Conservation (phyloP, 2,888 invertebrate species). For the Ornithoptera priamus region DNA sequence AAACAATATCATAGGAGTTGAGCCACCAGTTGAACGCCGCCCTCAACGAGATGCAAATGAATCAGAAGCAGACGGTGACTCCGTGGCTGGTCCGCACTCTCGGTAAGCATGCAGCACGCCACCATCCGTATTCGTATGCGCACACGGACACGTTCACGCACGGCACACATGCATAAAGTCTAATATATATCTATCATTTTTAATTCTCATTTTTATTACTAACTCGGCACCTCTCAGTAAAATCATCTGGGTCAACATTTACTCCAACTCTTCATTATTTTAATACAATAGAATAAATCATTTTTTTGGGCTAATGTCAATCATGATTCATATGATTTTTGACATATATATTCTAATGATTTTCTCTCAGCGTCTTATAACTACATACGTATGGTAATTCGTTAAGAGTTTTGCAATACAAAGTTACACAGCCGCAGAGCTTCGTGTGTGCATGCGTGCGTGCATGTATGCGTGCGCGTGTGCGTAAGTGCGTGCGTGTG, state of each 20-base stretch:
- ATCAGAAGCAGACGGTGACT: constrained; percentile 84
- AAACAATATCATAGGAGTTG: constrained; percentile 85
- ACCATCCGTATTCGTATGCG: constrained; percentile 5
- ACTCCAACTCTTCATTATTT: too few relatives aligned
- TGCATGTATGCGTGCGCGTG: not conserved
- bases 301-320: not conserved
- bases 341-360: not conserved
- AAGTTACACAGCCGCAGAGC: not conserved
- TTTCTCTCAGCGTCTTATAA: too few relatives aligned
- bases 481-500: not conserved
- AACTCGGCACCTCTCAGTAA: not conserved
- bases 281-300: not conserved
- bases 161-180: not conserved
- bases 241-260: not conserved
- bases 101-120: constrained; percentile 56
- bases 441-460: too few relatives aligned
- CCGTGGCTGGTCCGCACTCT: constrained; percentile 97
- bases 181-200: not conserved
- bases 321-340: not conserved
- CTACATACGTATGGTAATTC: too few relatives aligned
- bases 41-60: constrained; percentile 83
- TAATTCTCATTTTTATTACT: not conserved
- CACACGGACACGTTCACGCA: not conserved
- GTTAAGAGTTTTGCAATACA: not conserved
- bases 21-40: constrained; percentile 93